Evolutionary conservation across 2,888 invertebrate species (phyloP), one percentile per base, ranked within the genome.

Genomic region (Ellobium chinense): DNA sequence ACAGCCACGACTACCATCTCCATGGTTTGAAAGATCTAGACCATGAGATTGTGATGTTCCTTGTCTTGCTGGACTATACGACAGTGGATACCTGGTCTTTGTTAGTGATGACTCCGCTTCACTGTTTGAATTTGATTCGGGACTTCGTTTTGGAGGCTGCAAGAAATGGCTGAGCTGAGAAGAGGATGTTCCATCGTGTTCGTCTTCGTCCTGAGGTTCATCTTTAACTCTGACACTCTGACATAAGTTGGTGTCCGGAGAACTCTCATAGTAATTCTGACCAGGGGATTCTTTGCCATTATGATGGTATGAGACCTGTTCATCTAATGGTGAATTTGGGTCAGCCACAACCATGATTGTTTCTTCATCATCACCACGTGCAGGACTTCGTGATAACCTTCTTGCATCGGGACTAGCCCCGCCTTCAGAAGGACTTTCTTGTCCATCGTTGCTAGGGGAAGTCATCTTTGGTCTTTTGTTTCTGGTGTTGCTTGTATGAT

Each of bases 171-270:
- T 66, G 39, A 76, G 24, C 66, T 76, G 65, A 27, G 4, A 24
- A 37, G 66, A 27, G 37, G 34, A n/a, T 18, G 82, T 78, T 24
- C 34, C 56, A 29, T 82, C 82, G 27, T 82, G 81, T 29, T 66
- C 39, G 21, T 79, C 79, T 37, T 72, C 78, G 36, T 83, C 80
- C 58, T 82, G 60, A 4, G 80, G 78, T 24, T 83, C 82, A 34
- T 66, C 36, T 54, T 85, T 83, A 14, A 82, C 62, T 37, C 60
- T 70, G 1, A 76, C 29, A 18, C 54, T 65, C 5, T 18, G 58
- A 18, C 18, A 29, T n/a, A n/a, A n/a, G 34, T 58, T 9, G 9
- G 12, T 37, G 27, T 21, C 14, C 14, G 31, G 34, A 18, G 21
- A 24, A 36, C 54, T 34, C n/a, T 65, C 39, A 36, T 2, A 34